These are phyloP conservation scores for Myiozetetes cayanensis DNA, from an alignment of 2,113 vertebrate genomes.

Conservation along the genomic window DNA sequence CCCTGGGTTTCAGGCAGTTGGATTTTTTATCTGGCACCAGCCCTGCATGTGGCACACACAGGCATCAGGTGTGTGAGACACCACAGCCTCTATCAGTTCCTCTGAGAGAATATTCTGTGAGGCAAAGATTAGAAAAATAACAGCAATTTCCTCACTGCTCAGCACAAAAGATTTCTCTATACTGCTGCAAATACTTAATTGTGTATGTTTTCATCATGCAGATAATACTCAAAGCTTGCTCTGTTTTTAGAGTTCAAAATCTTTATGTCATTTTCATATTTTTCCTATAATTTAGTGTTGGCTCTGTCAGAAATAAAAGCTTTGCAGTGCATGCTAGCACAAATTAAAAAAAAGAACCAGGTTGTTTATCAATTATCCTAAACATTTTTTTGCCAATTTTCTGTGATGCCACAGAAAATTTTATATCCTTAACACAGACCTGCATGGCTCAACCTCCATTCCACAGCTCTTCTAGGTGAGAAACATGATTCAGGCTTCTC, in stretches of 20 bases:
- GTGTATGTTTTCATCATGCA: neutral
- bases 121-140: neutral
- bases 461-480: neutral
- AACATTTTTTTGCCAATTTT: neutral
- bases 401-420: neutral
- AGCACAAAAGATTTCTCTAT: neutral
- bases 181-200: neutral
- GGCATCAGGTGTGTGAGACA: neutral
- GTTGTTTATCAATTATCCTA: neutral
- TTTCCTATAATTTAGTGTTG: neutral
- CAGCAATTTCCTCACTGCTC: neutral
- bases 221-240: neutral
- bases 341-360: neutral
- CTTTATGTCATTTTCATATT: neutral
- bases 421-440: neutral
- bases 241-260: neutral
- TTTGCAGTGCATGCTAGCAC: neutral
- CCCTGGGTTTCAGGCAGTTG: neutral
- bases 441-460: neutral
- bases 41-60: neutral
- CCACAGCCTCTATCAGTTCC: neutral
- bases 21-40: neutral
- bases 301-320: neutral
- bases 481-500: neutral
- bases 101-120: neutral